Conservation (phyloP, 2,888 invertebrate genomes). For the Lithophane ornitopus region DNA sequence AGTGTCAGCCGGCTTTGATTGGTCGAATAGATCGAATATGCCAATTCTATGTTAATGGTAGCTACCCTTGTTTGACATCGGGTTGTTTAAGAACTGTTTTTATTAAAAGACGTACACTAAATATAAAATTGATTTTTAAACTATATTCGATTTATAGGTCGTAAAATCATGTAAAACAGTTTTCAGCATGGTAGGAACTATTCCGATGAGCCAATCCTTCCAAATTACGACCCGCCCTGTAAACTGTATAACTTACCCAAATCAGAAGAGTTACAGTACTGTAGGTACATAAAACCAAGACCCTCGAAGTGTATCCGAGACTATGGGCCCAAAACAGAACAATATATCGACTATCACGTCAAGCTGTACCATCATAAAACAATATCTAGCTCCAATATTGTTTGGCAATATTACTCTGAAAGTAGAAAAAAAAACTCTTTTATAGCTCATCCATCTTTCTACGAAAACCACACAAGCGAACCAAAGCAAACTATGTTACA, state of each 20-base stretch:
- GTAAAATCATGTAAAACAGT: background rate
- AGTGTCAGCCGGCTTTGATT: no score
- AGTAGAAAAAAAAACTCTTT: conserved; percentile 51
- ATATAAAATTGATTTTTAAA: background rate
- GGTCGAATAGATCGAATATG: background rate
- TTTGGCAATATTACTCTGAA: conserved; percentile 58
- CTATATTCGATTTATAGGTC: background rate
- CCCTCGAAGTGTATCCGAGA: conserved; percentile 34
- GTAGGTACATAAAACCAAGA: conserved; percentile 50
- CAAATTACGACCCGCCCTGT: conserved; percentile 33
- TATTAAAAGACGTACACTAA: background rate
- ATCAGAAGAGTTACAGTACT: conserved; percentile 24
- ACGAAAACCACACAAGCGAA: background rate
- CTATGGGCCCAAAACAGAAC: conserved; percentile 37
- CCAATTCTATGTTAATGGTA: background rate
- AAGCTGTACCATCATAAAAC: conserved; percentile 61
- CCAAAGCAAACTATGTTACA: conserved; percentile 26
- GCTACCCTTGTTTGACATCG: no score
- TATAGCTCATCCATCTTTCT: conserved; percentile 61
- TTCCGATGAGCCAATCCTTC: background rate
- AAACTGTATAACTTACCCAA: conserved; percentile 32
- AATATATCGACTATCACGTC: conserved; percentile 51
- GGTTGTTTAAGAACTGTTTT: background rate
- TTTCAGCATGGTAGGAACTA: background rate
- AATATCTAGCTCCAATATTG: conserved; percentile 65